Evolutionary conservation across 2,888 invertebrate species (phyloP), one percentile per base, ranked within the genome.

Genomic region (Epistrophe grossulariae): DNA sequence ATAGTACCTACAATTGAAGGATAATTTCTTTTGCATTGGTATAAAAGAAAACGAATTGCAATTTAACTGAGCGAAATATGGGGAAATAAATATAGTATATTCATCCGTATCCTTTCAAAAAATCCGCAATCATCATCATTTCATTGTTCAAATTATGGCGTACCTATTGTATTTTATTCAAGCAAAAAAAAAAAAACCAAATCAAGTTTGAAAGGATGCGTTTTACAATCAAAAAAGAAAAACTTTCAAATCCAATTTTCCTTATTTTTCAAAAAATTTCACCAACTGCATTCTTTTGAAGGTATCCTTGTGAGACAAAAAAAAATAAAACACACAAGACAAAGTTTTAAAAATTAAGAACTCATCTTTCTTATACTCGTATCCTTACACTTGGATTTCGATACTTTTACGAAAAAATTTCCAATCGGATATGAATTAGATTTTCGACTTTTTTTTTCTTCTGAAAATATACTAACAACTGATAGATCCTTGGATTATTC

Each of bases 381-480:
- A 55, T 2, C 8, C 4, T 9, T 40, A 38, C 4, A 28, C 8
- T 55, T 28, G n/a, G 35, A 68, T 43, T 43, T 24, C 15, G 62
- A 43, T 35, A 35, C 38, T 60, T 19, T 24, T 11, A 24, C 15
- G 15, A 55, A 28, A n/a, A 9, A 55, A 31, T 80, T 82, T 79
- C 13, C 76, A 79, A 84, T 79, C 64, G 74, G 57, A 79, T 79
- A 64, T 79, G 74, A 43, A 76, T 84, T 84, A 76, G 74, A 84
- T 84, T 84, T 79, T 79, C 72, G 64, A 64, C 62, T 81, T 81
- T 43, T 68, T 68, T 28, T 81, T 43, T 68, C 60, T 28, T 10
- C 1, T 17, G 2, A 52, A 52, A 35, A 57, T 17, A 64, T 17
- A 40, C 28, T 66, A 52, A 45, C 35, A 35, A 35, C 4, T 35